These are phyloP conservation scores for Gila orcuttii DNA, from an alignment of 2,113 vertebrate genomes.

Conservation along the genomic window DNA sequence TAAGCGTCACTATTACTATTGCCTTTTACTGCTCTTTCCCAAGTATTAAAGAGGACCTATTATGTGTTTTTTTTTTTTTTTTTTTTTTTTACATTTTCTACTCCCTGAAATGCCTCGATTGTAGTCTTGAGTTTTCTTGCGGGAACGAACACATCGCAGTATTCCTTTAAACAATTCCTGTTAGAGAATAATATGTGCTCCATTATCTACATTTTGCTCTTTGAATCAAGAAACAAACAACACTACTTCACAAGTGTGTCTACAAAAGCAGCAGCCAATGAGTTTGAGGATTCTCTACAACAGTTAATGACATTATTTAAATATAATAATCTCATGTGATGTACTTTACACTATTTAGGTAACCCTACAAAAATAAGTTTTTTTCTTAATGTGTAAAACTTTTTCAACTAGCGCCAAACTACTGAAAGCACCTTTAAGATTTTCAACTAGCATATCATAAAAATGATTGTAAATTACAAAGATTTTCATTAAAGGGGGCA, in stretches of 20 bases:
- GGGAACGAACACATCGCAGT: no score
- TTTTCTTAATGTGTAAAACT: no score
- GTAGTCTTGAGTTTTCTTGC: no score
- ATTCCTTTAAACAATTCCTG: no score
- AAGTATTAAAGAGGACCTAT: not conserved
- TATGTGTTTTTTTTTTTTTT: fast-evolving
- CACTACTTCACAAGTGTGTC: not conserved
- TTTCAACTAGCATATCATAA: not conserved
- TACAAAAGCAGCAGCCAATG: not conserved
- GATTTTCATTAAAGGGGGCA: not conserved
- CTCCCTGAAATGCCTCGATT: no score
- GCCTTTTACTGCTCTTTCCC: not conserved
- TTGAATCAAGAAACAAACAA: not conserved
- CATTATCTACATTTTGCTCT: no score
- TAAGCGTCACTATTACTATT: not conserved
- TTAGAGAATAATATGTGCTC: no score
- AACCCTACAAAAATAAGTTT: not conserved
- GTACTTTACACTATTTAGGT: not conserved
- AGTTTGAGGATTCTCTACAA: not conserved
- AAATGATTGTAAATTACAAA: not conserved
- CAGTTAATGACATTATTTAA: no score
- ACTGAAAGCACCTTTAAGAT: no score
- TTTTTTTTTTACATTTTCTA: no score
- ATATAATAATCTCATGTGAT: no score
- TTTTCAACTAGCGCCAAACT: no score